Base-by-base conservation (phyloP, 53 echinoderm and acorn worm species). In the Patiria pectinifera region DNA sequence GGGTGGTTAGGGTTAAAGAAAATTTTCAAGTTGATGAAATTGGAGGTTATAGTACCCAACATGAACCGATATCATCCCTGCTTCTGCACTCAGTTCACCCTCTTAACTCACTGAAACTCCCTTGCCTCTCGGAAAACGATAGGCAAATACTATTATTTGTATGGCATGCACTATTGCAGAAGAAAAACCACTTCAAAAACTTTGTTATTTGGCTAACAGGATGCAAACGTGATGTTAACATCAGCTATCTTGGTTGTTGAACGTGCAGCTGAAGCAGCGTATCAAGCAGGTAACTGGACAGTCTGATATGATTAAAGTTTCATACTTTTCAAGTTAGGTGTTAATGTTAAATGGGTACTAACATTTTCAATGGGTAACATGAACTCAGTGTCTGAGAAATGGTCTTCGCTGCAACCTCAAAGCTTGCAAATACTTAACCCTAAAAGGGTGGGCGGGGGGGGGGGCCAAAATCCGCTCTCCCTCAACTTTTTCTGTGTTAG, bases 251-350 rank as follows among this genome's bases (percentile, higher is more conserved):
- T 69, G 69, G 90, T 90, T 60, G 22, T 90, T n/a, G 90, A 90
- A 69, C 62, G 90, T 22, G 81, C 90, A 23, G 90, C 90, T 69
- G 90, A 90, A 69, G 90, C 90, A 43, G 90, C 90, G 6, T 90
- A 62, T 69, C 90, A 90, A 48, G 90, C 90, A 80, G 90, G 90
- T 90, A 80, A 48, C 18, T 85, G 62, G 11, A 16, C 16, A 47
- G 11, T 23, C 2, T 66, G 66, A 16, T 66, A 7, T 66, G 15
- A 15, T 18, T 66, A 0, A 66, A 13, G 66, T 66, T 66, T 14
- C 3, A 18, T 3, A 66, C 3, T 66, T 7, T 14, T 16, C 6
- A 16, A 7, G 19, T 66, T 3, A 66, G 2, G 53, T 66, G 19
- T 66, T 66, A 66, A 4, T 66, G 14, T 3, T 66, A 16, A 11